A percentile compares a stretch with the other conserved stretches of the same genome.
phyloP scores from a whole-genome alignment of 2,113 vertebrate genomes.

The Oostethus manadensis region DNA sequence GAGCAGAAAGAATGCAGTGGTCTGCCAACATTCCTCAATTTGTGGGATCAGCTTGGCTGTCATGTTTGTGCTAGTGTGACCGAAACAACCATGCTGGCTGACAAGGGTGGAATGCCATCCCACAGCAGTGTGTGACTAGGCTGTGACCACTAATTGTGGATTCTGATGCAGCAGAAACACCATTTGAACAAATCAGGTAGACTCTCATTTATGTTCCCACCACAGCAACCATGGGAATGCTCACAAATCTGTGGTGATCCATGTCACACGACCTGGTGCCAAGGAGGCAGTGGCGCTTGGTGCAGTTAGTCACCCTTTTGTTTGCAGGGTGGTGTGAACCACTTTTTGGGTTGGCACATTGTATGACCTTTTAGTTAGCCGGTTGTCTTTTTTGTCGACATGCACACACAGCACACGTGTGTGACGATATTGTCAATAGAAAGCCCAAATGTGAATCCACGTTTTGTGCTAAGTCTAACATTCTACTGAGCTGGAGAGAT shows the following conservation, averaged over 20 bases:
- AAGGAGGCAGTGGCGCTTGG: constrained; percentile 3
- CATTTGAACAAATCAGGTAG: constrained; percentile 8
- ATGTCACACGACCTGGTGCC: constrained; percentile 19
- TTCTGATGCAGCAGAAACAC: neutral
- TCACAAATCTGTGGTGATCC: constrained; percentile 11
- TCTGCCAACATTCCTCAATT: too few species aligned
- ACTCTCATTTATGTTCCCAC: constrained; percentile 24
- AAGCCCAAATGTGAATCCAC: neutral
- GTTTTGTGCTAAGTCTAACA: neutral
- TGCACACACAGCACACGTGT: neutral
- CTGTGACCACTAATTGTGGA: neutral
- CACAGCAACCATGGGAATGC: neutral
- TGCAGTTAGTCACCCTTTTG: constrained; percentile 9
- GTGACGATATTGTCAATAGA: neutral
- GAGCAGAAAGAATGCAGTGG: too few species aligned
- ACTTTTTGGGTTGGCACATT: neutral
- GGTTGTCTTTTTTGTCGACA: neutral
- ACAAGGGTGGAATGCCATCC: too few species aligned
- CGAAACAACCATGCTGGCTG: too few species aligned
- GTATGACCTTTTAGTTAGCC: neutral
- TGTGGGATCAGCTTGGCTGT: too few species aligned
- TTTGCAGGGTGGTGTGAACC: constrained; percentile 9
- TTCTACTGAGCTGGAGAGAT: too few species aligned
- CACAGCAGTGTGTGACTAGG: too few species aligned
- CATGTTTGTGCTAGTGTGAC: too few species aligned